Percentiles rank a stretch among this genome's conserved stretches.
Evolutionary conservation across 2,888 invertebrate species (phyloP).

Genomic region (Augiades crinisus): DNA sequence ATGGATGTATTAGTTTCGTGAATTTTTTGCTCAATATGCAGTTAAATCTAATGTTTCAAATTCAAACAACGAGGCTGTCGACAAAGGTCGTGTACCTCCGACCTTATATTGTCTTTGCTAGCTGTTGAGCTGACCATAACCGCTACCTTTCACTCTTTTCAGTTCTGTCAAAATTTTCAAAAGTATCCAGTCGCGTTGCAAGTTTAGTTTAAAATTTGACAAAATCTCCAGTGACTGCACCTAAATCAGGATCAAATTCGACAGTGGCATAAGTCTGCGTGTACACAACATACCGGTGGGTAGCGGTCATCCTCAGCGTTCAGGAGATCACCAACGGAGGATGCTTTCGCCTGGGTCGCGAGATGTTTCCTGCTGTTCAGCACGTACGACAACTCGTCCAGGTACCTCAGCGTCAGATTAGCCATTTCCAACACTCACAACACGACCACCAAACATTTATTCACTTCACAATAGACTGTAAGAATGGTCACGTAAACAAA

Average conservation of each 20-base stretch:
- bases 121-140: slow-evolving; percentile 14
- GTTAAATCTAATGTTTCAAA: slow-evolving; percentile 28
- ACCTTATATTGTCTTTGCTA: slow-evolving; percentile 29
- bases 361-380: slow-evolving; percentile 68
- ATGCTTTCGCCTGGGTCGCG: slow-evolving; percentile 68
- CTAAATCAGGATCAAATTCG: neutral
- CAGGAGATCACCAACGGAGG: slow-evolving; percentile 74
- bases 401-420: slow-evolving; percentile 71
- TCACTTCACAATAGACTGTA: slow-evolving; percentile 29
- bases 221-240: slow-evolving; percentile 1
- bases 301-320: slow-evolving; percentile 69
- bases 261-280: no score
- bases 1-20: slow-evolving; percentile 1
- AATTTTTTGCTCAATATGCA: slow-evolving; percentile 17
- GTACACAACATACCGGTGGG: slow-evolving; percentile 63
- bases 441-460: slow-evolving; percentile 24
- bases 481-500: slow-evolving; percentile 58
- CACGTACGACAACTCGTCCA: slow-evolving; percentile 77
- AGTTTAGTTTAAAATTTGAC: neutral
- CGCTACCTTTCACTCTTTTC: slow-evolving; percentile 14
- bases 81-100: slow-evolving; percentile 35
- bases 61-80: slow-evolving; percentile 31
- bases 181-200: neutral
- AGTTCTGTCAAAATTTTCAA: slow-evolving; percentile 31
- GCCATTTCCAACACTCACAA: slow-evolving; percentile 53